Conservation (phyloP, 2,797 vertebrate genomes). For the Melanogrammus aeglefinus region DNA sequence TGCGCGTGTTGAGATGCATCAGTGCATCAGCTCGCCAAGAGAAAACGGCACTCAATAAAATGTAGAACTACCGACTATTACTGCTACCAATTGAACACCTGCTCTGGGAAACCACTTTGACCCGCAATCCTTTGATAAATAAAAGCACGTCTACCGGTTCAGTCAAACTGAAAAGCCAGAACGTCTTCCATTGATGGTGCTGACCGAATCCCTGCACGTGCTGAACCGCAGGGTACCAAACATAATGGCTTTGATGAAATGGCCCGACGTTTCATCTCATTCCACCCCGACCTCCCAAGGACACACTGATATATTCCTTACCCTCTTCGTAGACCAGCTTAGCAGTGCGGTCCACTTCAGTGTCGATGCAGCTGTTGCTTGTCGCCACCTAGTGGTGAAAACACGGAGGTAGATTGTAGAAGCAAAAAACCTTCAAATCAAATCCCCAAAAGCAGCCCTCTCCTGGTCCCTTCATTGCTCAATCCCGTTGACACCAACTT, state of each 20-base stretch:
- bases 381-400: slow-evolving; percentile 80
- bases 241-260: not conserved
- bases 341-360: slow-evolving; percentile 80
- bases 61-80: not conserved
- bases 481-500: not conserved
- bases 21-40: not conserved
- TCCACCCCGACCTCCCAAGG: too few species aligned
- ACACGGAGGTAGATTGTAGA: not conserved
- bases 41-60: not conserved
- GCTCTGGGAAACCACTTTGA: not conserved
- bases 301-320: slow-evolving; percentile 56
- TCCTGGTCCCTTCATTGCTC: not conserved
- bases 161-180: not conserved
- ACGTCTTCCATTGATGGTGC: not conserved
- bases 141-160: not conserved
- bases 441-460: not conserved
- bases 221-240: not conserved
- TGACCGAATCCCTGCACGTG: not conserved
- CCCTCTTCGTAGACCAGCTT: slow-evolving; percentile 97
- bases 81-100: not conserved
- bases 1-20: not conserved
- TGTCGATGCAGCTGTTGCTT: slow-evolving; percentile 56
- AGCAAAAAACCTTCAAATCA: not conserved
- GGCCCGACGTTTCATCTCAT: not conserved
- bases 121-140: not conserved